Evolutionary conservation across 2,888 invertebrate genomes (phyloP).

Genomic region (Meloe dianella): DNA sequence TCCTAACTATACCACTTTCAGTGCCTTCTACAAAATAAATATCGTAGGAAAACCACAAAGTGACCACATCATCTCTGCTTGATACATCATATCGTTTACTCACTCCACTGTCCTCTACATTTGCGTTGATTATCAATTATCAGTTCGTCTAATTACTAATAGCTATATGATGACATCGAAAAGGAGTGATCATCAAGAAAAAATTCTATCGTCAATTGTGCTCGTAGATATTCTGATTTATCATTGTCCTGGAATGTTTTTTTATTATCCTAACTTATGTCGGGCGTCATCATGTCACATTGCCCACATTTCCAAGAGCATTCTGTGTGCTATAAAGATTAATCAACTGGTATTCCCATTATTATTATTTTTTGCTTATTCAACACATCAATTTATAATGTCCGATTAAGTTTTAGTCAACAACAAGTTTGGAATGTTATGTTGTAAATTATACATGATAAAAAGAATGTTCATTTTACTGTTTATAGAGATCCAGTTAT

Average conservation of each 20-base stretch:
- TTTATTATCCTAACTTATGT: neutral
- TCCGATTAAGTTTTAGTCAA: neutral
- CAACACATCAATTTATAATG: slow-evolving; percentile 8
- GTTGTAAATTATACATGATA: neutral
- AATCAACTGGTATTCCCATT: neutral
- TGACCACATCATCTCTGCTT: slow-evolving; percentile 32
- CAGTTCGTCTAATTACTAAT: slow-evolving; percentile 23
- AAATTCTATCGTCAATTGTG: neutral
- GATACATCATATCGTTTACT: slow-evolving; percentile 26
- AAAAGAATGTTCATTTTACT: neutral
- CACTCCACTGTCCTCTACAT: slow-evolving; percentile 24
- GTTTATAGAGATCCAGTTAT: neutral
- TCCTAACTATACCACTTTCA: slow-evolving; percentile 4
- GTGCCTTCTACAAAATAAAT: slow-evolving; percentile 26
- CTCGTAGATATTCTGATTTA: neutral
- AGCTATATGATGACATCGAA: slow-evolving; percentile 12
- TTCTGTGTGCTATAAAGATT: slow-evolving; percentile 7
- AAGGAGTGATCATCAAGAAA: neutral
- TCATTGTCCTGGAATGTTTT: neutral
- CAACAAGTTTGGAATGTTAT: neutral
- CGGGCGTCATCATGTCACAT: slow-evolving; percentile 7
- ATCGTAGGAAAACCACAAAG: slow-evolving; percentile 29
- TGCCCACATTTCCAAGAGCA: slow-evolving; percentile 9
- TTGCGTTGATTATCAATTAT: slow-evolving; percentile 30
- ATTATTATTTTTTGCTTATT: neutral